Conservation (phyloP, 2,888 invertebrate genomes). For the Gastrophysa polygoni region DNA sequence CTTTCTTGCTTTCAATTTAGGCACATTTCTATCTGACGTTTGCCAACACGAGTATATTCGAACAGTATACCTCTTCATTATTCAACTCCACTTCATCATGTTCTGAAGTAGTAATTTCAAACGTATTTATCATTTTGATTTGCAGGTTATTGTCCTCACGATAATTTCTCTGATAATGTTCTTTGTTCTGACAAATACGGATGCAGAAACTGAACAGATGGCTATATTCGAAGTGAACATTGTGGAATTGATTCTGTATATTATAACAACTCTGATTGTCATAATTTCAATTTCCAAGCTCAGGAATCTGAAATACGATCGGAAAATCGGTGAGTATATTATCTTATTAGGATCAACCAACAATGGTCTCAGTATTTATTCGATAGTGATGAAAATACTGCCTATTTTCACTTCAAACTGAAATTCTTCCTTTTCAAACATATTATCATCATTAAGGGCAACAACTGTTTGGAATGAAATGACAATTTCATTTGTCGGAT, state of each 20-base stretch:
- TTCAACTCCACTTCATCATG: too few relatives aligned
- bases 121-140: neutral
- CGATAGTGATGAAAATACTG: too few relatives aligned
- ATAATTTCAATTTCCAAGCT: conserved; percentile 70
- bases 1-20: too few relatives aligned
- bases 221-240: conserved; percentile 61
- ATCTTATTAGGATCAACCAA: neutral
- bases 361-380: too few relatives aligned
- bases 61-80: too few relatives aligned
- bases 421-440: too few relatives aligned
- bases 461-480: too few relatives aligned
- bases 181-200: conserved; percentile 72
- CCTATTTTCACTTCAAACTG: too few relatives aligned
- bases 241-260: conserved; percentile 76
- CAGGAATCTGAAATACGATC: conserved; percentile 70
- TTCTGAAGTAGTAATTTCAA: neutral
- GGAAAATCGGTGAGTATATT: conserved; percentile 26
- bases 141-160: conserved; percentile 71
- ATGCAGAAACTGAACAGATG: conserved; percentile 63
- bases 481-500: too few relatives aligned
- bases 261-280: conserved; percentile 61
- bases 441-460: too few relatives aligned
- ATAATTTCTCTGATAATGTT: conserved; percentile 89
- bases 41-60: too few relatives aligned
- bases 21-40: too few relatives aligned